A percentile compares a stretch with the other conserved stretches of the same genome.
Evolutionary conservation across 2,888 invertebrate genomes (phyloP).

Genomic region (Polyommatus icarus): DNA sequence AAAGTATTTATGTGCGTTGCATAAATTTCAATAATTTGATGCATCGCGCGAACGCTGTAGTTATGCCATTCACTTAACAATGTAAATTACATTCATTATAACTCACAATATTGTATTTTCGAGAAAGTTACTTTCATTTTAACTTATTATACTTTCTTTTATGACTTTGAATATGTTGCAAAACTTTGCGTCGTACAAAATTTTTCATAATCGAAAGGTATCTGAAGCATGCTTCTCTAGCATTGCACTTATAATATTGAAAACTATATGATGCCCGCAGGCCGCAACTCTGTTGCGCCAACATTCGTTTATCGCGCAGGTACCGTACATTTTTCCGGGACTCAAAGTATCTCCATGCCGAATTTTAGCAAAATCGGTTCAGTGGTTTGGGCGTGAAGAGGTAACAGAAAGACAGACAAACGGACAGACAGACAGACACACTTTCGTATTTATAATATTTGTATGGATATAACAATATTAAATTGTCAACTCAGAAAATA

Average conservation of each 20-base stretch:
- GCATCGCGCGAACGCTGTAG: constrained; percentile 11
- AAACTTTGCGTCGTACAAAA: neutral
- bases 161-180: neutral
- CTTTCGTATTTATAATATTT: too few species aligned
- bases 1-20: constrained; percentile 21
- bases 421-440: too few species aligned
- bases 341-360: too few species aligned
- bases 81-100: constrained; percentile 20
- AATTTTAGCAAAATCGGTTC: too few species aligned
- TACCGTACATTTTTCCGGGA: too few species aligned
- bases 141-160: neutral
- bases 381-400: too few species aligned
- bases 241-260: neutral
- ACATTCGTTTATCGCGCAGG: too few species aligned
- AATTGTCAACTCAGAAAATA: too few species aligned
- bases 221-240: too few species aligned
- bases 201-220: neutral
- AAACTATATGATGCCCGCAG: neutral
- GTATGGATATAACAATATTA: too few species aligned
- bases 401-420: too few species aligned
- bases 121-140: neutral
- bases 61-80: constrained; percentile 21
- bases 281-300: too few species aligned
- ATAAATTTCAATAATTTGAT: constrained; percentile 26
- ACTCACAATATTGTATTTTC: constrained; percentile 11